Percentiles rank a stretch among this genome's conserved stretches.
Evolutionary conservation across 1,140 invertebrate species (phyloP).

Genomic region (Euura lappo): DNA sequence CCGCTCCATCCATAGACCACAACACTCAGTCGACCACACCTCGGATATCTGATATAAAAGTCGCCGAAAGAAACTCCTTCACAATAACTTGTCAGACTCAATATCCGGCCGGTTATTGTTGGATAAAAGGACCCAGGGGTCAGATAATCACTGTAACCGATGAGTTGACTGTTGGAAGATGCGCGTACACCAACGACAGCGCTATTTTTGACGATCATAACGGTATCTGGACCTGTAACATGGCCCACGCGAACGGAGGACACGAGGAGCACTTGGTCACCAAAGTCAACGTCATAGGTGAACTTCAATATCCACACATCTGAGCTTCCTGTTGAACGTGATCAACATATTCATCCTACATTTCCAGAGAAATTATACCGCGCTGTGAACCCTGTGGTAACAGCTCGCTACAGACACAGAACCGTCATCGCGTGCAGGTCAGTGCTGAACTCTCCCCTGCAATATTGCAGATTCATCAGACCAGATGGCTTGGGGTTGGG

Average conservation of each 20-base stretch:
- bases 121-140: background rate
- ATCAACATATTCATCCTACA: background rate
- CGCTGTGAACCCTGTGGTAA: background rate
- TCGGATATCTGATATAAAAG: background rate
- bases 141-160: background rate
- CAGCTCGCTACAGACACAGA: background rate
- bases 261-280: background rate
- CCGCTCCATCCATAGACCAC: too few species aligned
- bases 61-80: background rate
- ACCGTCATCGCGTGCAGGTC: background rate
- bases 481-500: background rate
- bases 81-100: constrained; percentile 3
- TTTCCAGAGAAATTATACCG: background rate
- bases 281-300: background rate
- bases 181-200: background rate
- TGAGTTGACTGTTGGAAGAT: background rate
- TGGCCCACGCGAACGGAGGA: background rate
- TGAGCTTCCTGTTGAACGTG: background rate
- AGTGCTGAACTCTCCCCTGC: background rate
- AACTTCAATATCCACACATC: background rate
- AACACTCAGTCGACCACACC: too few species aligned
- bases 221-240: background rate
- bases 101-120: constrained; percentile 2
- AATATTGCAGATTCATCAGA: background rate
- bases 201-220: background rate